Evolutionary conservation across 2,797 vertebrate genomes (phyloP).

Genomic region (Tympanoctomys barrerae): DNA sequence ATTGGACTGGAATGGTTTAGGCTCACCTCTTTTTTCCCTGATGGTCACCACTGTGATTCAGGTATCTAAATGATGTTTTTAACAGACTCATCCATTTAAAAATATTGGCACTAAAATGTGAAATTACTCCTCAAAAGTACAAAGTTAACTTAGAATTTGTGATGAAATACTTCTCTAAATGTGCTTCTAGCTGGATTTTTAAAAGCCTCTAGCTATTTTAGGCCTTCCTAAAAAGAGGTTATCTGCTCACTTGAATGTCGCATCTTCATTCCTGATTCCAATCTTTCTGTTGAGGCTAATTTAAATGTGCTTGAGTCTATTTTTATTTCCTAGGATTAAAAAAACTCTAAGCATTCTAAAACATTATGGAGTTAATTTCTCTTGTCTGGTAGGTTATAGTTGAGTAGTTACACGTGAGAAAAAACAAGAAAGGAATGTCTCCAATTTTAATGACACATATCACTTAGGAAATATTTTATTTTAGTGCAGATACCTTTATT

Average conservation of each 20-base stretch:
- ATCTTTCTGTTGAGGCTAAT: slow-evolving; percentile 63
- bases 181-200: slow-evolving; percentile 63
- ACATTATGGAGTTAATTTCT: slow-evolving; percentile 55
- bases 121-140: slow-evolving; percentile 66
- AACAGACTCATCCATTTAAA: slow-evolving; percentile 49
- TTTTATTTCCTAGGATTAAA: slow-evolving; percentile 34
- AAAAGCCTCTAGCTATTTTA: slow-evolving; percentile 46
- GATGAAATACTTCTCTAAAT: slow-evolving; percentile 66
- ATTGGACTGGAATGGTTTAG: slow-evolving; percentile 32
- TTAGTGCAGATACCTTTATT: slow-evolving; percentile 59
- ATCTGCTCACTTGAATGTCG: slow-evolving; percentile 50
- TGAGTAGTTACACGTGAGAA: slow-evolving; percentile 52
- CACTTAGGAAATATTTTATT: slow-evolving; percentile 62
- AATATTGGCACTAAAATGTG: slow-evolving; percentile 49
- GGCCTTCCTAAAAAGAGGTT: slow-evolving; percentile 53
- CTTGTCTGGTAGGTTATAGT: slow-evolving; percentile 48
- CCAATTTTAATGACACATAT: slow-evolving; percentile 47
- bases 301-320: slow-evolving; percentile 55
- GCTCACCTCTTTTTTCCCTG: slow-evolving; percentile 9
- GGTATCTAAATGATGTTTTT: slow-evolving; percentile 54
- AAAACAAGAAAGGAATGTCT: slow-evolving; percentile 8
- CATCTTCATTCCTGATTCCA: slow-evolving; percentile 38
- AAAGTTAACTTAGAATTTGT: slow-evolving; percentile 71
- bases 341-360: slow-evolving; percentile 25
- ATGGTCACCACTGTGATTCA: slow-evolving; percentile 42